Base-by-base conservation (phyloP, 2,113 vertebrate species). In the Trogon surrucura region DNA sequence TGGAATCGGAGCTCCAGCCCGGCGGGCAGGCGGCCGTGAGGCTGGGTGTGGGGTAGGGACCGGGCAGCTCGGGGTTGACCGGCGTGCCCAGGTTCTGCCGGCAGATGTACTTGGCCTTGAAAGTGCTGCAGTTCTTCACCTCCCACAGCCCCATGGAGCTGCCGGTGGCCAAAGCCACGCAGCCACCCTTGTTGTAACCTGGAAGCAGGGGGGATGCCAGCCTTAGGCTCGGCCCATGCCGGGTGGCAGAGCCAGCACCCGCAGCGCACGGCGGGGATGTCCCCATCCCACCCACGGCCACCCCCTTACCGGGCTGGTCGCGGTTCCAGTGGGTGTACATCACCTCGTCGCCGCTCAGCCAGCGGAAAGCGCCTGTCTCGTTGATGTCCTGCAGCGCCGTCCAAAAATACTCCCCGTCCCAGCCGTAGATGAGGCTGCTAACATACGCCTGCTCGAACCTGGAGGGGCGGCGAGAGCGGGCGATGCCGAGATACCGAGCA, bases 391-490 rank as follows among this genome's bases (percentile, higher is more conserved):
- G 98, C 81, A 99, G 97, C 1, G 99, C 99, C 0, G 99, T 99
- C 99, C 99, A 99, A 95, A 99, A 99, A 82, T 93, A 98, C 54
- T 98, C 98, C 2, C 98, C 98, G 0, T 98, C 98, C 93, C 98
- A 99, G 36, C 98, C 98, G 0, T 98, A 99, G 96, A 99, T 97
- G 93, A 99, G 97, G 95, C 99, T 99, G 98, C 98, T 99, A 93
- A 99, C 97, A 2, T 99, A 99, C 7, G 99, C 99, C 97, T 99
- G 99, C 88, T 99, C 99, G 1, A 99, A 99, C 97, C 99, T 99
- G 89, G 1, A 21, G 21, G n/a, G 65, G 53, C 4, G 38, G 88
- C 0, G 1, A 60, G 47, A 66, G 44, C 0, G 7, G 66, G 48
- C 0, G 2, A 88, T 17, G 64, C 80, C 0, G 2, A 17, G 41